These are phyloP conservation scores for Nephrotoma appendiculata DNA, from an alignment of 2,888 invertebrate species.

Conservation along the genomic window DNA sequence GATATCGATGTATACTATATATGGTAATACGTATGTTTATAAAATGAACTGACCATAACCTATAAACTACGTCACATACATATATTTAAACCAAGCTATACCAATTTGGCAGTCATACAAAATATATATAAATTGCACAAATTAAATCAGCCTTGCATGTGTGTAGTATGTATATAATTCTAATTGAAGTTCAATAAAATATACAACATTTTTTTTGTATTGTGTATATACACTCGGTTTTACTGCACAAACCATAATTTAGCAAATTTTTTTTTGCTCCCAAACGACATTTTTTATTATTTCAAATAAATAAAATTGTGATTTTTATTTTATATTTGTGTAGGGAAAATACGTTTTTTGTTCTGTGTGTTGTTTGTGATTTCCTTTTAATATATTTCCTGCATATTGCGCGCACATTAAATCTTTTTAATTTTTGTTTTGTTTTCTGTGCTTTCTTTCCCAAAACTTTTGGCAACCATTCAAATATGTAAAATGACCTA, in stretches of 20 bases:
- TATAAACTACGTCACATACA: not conserved
- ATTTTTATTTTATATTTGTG: not conserved
- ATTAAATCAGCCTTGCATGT: not conserved
- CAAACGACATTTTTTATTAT: not conserved
- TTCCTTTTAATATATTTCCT: not conserved
- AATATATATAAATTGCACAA: not conserved
- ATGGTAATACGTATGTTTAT: too few relatives aligned
- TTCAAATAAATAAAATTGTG: not conserved
- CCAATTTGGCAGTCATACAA: not conserved
- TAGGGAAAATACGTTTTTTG: not conserved
- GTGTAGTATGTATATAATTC: not conserved
- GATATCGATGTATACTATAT: not conserved
- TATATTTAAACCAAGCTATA: not conserved
- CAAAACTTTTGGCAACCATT: not conserved
- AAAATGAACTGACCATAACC: not conserved
- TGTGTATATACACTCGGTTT: not conserved
- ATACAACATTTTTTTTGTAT: not conserved
- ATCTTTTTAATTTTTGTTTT: not conserved
- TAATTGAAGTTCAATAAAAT: not conserved
- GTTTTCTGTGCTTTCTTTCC: not conserved
- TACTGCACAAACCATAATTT: not conserved
- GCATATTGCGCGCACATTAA: not conserved
- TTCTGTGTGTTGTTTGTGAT: not conserved
- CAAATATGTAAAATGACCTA: not conserved
- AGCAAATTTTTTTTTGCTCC: not conserved